A percentile compares a stretch with the other conserved stretches of the same genome.
These are phyloP conservation scores for Brienomyrus brachyistius DNA, from an alignment of 2,113 vertebrate genomes.

Conservation along the genomic window DNA sequence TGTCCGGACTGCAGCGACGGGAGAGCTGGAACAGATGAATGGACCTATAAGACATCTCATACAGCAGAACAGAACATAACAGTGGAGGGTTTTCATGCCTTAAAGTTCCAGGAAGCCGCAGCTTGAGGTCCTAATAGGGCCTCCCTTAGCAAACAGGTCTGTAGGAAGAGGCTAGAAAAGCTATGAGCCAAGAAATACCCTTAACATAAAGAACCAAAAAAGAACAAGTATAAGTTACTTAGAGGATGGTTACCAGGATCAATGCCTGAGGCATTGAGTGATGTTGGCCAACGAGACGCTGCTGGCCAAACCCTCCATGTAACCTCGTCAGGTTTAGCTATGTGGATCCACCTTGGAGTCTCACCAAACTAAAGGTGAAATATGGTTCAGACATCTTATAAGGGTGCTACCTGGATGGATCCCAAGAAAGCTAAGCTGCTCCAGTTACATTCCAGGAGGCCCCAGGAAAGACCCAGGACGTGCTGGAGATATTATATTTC, in stretches of 20 bases:
- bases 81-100: background rate
- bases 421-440: background rate
- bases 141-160: background rate
- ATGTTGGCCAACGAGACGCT: background rate
- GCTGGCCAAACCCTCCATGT: background rate
- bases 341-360: background rate
- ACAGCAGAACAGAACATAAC: background rate
- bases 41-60: background rate
- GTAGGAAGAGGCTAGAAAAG: background rate
- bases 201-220: background rate
- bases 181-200: background rate
- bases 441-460: background rate
- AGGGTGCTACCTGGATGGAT: background rate
- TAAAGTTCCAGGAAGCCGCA: background rate
- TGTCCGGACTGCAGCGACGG: background rate
- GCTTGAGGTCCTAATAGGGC: background rate
- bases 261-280: background rate
- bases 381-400: slow-evolving; percentile 6
- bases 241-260: background rate
- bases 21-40: background rate
- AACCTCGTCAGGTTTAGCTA: background rate
- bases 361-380: background rate
- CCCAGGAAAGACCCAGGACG: background rate
- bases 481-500: background rate
- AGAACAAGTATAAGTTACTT: background rate